Base-by-base conservation (phyloP, 2,113 vertebrate species). In the Solea solea region DNA sequence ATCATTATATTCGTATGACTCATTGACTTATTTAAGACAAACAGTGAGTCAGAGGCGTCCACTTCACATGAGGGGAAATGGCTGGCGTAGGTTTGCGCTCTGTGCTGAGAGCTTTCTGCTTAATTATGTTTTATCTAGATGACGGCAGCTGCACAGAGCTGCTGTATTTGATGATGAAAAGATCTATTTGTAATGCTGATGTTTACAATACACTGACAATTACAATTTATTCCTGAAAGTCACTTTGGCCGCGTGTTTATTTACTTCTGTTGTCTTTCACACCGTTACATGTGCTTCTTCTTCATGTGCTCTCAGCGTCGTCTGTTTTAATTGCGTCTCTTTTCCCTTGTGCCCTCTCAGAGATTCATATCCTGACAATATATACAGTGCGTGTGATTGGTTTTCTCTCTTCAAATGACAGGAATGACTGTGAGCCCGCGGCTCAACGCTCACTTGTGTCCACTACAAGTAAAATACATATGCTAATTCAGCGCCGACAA, bases 361-460 rank as follows among this genome's bases (percentile, higher is more conserved):
- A 76, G 73, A 63, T 77, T 16, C 80, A 59, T 73, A 54, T 39
- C 67, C 62, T 15, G 65, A 63, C n/a, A 7, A 21, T 52, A 21
- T 52, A 79, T 21, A 9, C 46, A 52, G 51, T 15, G 28, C 14
- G 7, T 46, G 56, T 67, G 78, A 83, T 73, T 67, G 74, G 74
- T 64, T 74, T 16, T 21, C 27, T 58, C 63, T 67, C 82, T 74
- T 84, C 65, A 76, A 42, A 73, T 74, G 67, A 75, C 69, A 71
- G 62, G 39, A 67, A 65, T 63, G 57, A 62, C 51, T 74, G 73
- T 74, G 46, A 34, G 58, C 39, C 40, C 11, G 64, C 12, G 3
- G 27, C 74, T 67, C 48, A 15, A 42, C 11, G 65, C 72, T 66
- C 51, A 55, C 3, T 16, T 59, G 42, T 51, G 59, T 85, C 71